Percentiles rank a stretch among this genome's conserved stretches.
These are phyloP conservation scores for Pteronura brasiliensis DNA, from an alignment of 2,113 vertebrate species.

Conservation along the genomic window DNA sequence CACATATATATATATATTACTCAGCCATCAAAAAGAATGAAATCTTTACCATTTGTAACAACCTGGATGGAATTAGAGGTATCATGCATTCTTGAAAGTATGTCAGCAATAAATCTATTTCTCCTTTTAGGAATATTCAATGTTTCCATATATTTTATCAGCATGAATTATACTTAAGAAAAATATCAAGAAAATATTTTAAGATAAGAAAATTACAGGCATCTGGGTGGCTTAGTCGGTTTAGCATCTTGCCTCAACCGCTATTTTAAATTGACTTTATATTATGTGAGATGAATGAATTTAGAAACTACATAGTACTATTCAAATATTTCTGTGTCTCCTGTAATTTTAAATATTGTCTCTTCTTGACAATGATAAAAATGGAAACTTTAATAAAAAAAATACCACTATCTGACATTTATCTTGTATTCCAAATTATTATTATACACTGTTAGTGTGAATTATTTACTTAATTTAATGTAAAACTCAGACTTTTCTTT, in stretches of 20 bases:
- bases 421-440: neutral
- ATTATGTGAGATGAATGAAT: neutral
- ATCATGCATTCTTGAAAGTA: neutral
- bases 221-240: neutral
- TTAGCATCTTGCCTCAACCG: neutral
- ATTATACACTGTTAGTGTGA: neutral
- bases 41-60: too few relatives aligned
- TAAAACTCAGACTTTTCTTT: conserved; percentile 40
- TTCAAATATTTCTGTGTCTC: neutral
- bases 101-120: neutral
- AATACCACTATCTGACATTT: neutral
- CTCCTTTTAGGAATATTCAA: neutral
- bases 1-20: too few relatives aligned
- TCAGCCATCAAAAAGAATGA: too few relatives aligned
- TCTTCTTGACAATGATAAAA: neutral
- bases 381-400: neutral
- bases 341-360: neutral
- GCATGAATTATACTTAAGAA: neutral
- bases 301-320: neutral
- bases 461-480: conserved; percentile 15
- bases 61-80: too few relatives aligned
- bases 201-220: conserved; percentile 3
- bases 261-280: neutral
- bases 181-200: neutral
- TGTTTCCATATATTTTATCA: neutral